Evolutionary conservation across 2,888 invertebrate genomes (phyloP).

Genomic region (Frankliniella fusca): DNA sequence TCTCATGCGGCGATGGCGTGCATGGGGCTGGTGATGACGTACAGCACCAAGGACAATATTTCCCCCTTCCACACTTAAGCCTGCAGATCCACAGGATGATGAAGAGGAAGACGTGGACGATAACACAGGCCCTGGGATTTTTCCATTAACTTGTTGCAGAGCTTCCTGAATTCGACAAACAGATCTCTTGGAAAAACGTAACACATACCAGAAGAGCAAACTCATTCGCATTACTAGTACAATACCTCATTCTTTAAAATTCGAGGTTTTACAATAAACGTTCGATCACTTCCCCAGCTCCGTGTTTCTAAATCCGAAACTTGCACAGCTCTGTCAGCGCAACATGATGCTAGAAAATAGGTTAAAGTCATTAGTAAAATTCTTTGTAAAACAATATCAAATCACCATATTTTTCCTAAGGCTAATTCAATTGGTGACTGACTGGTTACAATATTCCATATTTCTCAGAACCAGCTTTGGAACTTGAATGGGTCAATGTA

Average conservation of each 20-base stretch:
- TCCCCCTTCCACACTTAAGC: not conserved
- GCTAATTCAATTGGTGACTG: too few relatives aligned
- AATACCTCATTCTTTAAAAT: not conserved
- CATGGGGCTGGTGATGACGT: not conserved
- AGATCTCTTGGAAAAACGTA: not conserved
- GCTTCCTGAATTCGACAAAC: not conserved
- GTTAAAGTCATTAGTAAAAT: too few relatives aligned
- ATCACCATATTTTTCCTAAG: too few relatives aligned
- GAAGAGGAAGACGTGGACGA: not conserved
- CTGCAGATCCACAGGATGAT: not conserved
- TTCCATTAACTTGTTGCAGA: not conserved
- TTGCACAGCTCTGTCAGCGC: slow-evolving; percentile 39
- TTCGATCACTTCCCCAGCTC: slow-evolving; percentile 29
- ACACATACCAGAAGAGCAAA: not conserved
- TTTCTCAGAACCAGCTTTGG: too few relatives aligned
- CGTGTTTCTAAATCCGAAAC: slow-evolving; percentile 36
- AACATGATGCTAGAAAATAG: not conserved
- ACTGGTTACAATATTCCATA: too few relatives aligned
- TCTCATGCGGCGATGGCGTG: not conserved
- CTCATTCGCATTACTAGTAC: not conserved
- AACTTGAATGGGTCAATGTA: too few relatives aligned
- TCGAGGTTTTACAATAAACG: slow-evolving; percentile 31
- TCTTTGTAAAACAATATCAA: too few relatives aligned
- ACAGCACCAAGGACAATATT: not conserved
- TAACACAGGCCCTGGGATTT: not conserved